Evolutionary conservation across 92 coral and sea anemone species (phyloP).

Genomic region (Siderastrea siderea): DNA sequence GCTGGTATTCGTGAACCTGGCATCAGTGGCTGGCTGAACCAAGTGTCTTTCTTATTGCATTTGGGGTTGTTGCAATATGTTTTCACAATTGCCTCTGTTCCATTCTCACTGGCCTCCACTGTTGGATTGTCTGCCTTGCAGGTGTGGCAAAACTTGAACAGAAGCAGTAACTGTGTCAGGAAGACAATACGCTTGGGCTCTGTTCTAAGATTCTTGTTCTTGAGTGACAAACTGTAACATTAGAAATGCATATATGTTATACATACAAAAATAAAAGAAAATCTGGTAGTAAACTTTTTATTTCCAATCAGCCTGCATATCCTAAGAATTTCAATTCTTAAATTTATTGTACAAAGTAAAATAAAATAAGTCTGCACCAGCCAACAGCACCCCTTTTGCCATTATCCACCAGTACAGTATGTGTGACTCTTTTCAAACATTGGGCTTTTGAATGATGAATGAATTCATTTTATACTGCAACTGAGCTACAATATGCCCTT

Average conservation of each 20-base stretch:
- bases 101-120: constrained; percentile 44
- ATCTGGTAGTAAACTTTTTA: background rate
- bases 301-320: background rate
- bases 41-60: constrained; percentile 32
- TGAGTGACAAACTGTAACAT: constrained; percentile 8
- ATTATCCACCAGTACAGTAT: no score
- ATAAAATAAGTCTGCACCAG: no score
- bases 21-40: constrained; percentile 65
- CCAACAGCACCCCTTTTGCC: no score
- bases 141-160: constrained; percentile 49
- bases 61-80: constrained; percentile 49
- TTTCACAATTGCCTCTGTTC: constrained; percentile 33
- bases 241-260: background rate
- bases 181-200: constrained; percentile 55
- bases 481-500: background rate
- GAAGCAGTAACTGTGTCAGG: constrained; percentile 40
- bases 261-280: background rate
- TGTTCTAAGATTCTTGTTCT: constrained; percentile 36
- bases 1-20: constrained; percentile 46
- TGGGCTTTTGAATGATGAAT: background rate
- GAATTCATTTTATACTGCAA: background rate
- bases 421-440: no score
- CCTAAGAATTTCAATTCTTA: no score
- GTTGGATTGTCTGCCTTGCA: constrained; percentile 49
- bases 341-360: no score